Percentiles rank a stretch among this genome's conserved stretches.
Conservation (phyloP, 2,888 invertebrate genomes). For the Phengaris arion region DNA sequence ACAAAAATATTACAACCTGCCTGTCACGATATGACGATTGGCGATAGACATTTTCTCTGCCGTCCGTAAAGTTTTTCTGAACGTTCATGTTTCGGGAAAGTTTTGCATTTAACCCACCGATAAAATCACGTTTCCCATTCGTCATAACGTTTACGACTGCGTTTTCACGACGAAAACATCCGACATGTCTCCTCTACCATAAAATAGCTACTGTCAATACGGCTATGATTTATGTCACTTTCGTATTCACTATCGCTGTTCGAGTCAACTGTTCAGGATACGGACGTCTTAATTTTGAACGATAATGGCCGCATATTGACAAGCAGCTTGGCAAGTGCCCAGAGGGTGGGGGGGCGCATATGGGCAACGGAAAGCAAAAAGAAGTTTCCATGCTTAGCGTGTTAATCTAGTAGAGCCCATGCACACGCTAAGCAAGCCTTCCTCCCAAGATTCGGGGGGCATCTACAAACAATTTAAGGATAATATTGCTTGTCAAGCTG, state of each 20-base stretch:
- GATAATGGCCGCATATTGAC: slow-evolving; percentile 26
- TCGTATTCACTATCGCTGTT: slow-evolving; percentile 49
- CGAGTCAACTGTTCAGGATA: slow-evolving; percentile 63
- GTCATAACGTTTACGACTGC: slow-evolving; percentile 1
- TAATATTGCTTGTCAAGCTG: not conserved
- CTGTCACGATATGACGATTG: slow-evolving; percentile 11
- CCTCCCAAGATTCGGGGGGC: not conserved
- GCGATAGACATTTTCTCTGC: not conserved
- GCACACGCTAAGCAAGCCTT: not conserved
- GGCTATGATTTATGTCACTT: slow-evolving; percentile 54
- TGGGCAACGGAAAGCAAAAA: too few species aligned
- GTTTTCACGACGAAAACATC: slow-evolving; percentile 7
- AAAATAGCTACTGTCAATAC: slow-evolving; percentile 25
- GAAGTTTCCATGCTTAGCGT: too few species aligned
- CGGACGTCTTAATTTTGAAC: slow-evolving; percentile 58
- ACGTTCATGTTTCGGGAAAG: slow-evolving; percentile 9
- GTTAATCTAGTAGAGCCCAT: not conserved
- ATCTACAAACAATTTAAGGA: too few species aligned
- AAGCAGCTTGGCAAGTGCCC: not conserved
- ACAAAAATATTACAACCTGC: not conserved
- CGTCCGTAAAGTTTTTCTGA: slow-evolving; percentile 7
- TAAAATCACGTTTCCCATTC: slow-evolving; percentile 21
- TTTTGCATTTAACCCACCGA: slow-evolving; percentile 8
- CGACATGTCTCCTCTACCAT: slow-evolving; percentile 21
- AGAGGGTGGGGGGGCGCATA: not conserved